Percentiles rank a stretch among this genome's conserved stretches.
These are phyloP conservation scores for Acanthis flammea DNA, from an alignment of 2,797 vertebrate species.

Conservation along the genomic window DNA sequence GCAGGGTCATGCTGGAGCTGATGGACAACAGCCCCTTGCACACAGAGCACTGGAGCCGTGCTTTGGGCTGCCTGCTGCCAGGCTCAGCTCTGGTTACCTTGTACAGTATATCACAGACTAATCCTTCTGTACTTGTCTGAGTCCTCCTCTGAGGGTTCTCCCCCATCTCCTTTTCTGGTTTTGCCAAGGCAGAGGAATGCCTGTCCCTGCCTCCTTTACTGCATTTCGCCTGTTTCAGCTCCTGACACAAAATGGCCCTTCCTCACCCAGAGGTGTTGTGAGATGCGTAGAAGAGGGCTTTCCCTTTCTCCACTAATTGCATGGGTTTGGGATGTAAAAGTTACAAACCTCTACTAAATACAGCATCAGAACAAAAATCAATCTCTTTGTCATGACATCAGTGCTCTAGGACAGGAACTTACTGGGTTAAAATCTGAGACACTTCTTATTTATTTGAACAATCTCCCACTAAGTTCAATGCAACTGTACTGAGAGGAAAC, in stretches of 20 bases:
- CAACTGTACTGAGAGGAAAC: background rate
- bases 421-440: background rate
- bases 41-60: background rate
- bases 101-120: background rate
- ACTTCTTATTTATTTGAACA: background rate
- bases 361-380: background rate
- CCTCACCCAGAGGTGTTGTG: background rate
- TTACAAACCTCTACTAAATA: background rate
- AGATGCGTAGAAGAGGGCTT: background rate
- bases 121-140: background rate
- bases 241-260: background rate
- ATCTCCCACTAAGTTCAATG: background rate
- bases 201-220: background rate
- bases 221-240: background rate
- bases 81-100: conserved; percentile 16
- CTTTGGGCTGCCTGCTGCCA: background rate
- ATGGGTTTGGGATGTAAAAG: background rate
- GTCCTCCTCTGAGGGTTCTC: background rate
- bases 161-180: conserved; percentile 28
- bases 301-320: background rate
- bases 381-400: background rate
- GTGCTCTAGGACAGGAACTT: background rate
- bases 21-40: conserved; percentile 60
- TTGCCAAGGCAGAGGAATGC: conserved; percentile 20
- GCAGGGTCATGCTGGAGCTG: conserved; percentile 17